Evolutionary conservation across 2,797 vertebrate species (phyloP), one percentile per base, ranked within the genome.

Genomic region (Enteromius thamalakanensis): DNA sequence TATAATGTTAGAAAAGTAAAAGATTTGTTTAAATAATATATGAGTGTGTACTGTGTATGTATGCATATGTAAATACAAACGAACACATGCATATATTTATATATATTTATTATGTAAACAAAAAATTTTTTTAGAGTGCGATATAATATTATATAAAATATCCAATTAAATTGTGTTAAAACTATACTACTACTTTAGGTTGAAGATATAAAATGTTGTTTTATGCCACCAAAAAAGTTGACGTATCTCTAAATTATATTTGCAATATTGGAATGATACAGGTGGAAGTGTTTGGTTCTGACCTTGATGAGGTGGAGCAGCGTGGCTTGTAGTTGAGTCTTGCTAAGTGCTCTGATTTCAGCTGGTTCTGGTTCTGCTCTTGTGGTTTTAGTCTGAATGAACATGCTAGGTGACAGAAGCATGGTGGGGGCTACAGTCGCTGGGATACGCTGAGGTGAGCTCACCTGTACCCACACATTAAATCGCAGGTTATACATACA

Each of bases 301-400:
- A 99, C 97, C 96, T 96, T 96, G 79, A 99, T 93, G 83, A 98
- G 95, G 89, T 96, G 93, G 6, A 99, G 90, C 37, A 99, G 93
- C 0, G 96, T 93, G 80, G 96, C 95, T 90, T 97, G 96, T 21
- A 99, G 94, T 90, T 99, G 97, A 71, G 83, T 85, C 91, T 93
- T 96, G 3, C 92, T 96, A 79, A 98, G 90, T 1, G 93, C 88
- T 81, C 81, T 76, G 86, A 84, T 37, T 83, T 96, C 95, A 40
- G 40, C 75, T 78, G 81, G 74, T 0, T 93, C 87, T 47, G 89
- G 77, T 45, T 85, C 89, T n/a, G 81, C 84, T 85, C 53, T 91
- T 89, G 0, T 89, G 72, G 89, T 60, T 51, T 93, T 91, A 67
- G 92, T 74, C 85, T 97, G 96, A 37, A 90, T 87, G 89, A 98